These are phyloP conservation scores for Bungarus multicinctus DNA, from an alignment of 2,113 vertebrate genomes.

Conservation along the genomic window DNA sequence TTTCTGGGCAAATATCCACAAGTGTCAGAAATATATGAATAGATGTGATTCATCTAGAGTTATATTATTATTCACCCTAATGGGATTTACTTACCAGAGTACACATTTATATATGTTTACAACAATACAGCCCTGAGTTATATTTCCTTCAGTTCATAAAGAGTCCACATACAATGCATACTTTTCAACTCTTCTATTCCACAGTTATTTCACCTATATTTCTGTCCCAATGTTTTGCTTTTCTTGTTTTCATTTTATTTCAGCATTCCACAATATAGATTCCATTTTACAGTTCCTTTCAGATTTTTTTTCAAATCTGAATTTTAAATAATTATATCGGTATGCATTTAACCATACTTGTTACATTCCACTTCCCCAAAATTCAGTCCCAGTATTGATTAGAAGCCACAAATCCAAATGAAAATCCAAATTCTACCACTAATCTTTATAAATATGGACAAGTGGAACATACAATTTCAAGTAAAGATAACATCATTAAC, in stretches of 20 bases:
- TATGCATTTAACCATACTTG: background rate
- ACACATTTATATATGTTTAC: background rate
- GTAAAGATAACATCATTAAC: no score
- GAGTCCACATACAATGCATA: background rate
- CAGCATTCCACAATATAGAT: background rate
- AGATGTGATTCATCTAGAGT: background rate
- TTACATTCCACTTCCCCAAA: background rate
- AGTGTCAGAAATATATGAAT: background rate
- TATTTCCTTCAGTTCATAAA: background rate
- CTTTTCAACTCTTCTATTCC: background rate
- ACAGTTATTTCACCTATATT: background rate
- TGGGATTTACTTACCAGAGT: background rate
- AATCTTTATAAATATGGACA: background rate
- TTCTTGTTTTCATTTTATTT: background rate
- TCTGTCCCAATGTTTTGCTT: background rate
- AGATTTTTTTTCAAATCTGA: background rate
- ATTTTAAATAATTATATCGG: background rate
- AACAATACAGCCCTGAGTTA: background rate
- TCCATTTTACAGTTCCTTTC: background rate
- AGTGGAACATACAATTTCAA: background rate
- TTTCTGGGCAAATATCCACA: background rate
- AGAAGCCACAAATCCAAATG: background rate
- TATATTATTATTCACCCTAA: background rate
- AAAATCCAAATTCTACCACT: background rate
- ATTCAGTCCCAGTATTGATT: background rate